Evolutionary conservation across 2,888 invertebrate species (phyloP).

Genomic region (Eupithecia subumbrata): DNA sequence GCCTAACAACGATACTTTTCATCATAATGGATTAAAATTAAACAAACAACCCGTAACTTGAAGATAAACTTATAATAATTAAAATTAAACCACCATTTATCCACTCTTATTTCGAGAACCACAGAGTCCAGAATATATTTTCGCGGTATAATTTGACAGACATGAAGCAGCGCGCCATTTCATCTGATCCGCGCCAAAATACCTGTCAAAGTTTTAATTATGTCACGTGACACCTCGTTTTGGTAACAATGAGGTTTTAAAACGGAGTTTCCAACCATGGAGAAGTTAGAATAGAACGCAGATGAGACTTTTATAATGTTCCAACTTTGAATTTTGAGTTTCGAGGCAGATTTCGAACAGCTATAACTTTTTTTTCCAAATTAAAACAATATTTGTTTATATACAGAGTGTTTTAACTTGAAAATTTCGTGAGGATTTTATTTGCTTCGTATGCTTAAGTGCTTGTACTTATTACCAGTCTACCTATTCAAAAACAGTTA

Average conservation of each 20-base stretch:
- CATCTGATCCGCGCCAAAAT: slow-evolving; percentile 57
- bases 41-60: background rate
- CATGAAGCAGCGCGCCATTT: slow-evolving; percentile 49
- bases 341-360: background rate
- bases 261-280: background rate
- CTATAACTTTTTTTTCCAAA: background rate
- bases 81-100: background rate
- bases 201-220: slow-evolving; percentile 66
- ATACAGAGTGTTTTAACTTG: background rate
- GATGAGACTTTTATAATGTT: background rate
- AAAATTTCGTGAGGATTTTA: background rate
- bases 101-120: slow-evolving; percentile 6
- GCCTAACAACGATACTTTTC: background rate
- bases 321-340: background rate
- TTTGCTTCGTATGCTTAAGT: too few relatives aligned
- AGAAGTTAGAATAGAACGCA: background rate
- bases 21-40: background rate
- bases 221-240: slow-evolving; percentile 53
- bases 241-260: background rate
- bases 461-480: too few relatives aligned
- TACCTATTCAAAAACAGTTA: too few relatives aligned
- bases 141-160: slow-evolving; percentile 33
- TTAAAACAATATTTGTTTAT: background rate
- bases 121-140: slow-evolving; percentile 24
- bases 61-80: too few relatives aligned